phyloP scores from a whole-genome alignment of 2,797 vertebrate species.

The Premnoplex brunnescens region DNA sequence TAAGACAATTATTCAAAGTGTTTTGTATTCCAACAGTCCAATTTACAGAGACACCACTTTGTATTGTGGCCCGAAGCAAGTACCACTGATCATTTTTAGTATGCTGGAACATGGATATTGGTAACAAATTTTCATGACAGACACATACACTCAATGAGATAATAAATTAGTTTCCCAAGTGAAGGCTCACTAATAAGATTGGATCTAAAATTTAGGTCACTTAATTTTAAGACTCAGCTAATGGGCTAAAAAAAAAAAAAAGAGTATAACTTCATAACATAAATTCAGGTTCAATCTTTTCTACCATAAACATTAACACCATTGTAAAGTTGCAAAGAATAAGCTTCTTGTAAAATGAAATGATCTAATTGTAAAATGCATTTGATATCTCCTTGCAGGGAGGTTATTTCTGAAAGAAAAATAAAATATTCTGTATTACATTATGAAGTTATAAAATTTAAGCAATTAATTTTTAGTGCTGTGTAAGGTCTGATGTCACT shows the following conservation, averaged over 20 bases:
- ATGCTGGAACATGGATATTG: not conserved
- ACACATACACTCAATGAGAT: slow-evolving; percentile 46
- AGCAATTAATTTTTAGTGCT: slow-evolving; percentile 43
- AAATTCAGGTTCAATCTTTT: slow-evolving; percentile 58
- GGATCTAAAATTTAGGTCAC: slow-evolving; percentile 57
- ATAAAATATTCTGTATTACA: slow-evolving; percentile 18
- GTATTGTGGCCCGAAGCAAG: not conserved
- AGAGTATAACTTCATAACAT: slow-evolving; percentile 37
- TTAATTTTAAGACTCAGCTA: slow-evolving; percentile 63
- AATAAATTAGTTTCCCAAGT: slow-evolving; percentile 56
- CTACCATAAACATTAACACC: slow-evolving; percentile 47
- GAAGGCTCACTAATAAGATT: slow-evolving; percentile 61
- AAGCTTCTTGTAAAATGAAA: slow-evolving; percentile 58
- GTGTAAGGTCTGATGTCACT: not conserved
- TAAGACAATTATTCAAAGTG: not conserved
- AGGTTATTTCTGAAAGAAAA: slow-evolving; percentile 16
- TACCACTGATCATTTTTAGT: slow-evolving; percentile 25
- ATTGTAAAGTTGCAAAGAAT: slow-evolving; percentile 46
- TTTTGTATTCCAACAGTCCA: not conserved
- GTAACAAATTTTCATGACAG: slow-evolving; percentile 58
- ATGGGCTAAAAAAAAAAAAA: slow-evolving; percentile 44
- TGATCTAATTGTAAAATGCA: slow-evolving; percentile 46
- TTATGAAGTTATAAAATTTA: slow-evolving; percentile 44
- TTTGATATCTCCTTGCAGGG: slow-evolving; percentile 33
- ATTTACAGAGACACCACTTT: not conserved